Base-by-base conservation (phyloP, 2,888 invertebrate species). In the Drosophila mercatorum region DNA sequence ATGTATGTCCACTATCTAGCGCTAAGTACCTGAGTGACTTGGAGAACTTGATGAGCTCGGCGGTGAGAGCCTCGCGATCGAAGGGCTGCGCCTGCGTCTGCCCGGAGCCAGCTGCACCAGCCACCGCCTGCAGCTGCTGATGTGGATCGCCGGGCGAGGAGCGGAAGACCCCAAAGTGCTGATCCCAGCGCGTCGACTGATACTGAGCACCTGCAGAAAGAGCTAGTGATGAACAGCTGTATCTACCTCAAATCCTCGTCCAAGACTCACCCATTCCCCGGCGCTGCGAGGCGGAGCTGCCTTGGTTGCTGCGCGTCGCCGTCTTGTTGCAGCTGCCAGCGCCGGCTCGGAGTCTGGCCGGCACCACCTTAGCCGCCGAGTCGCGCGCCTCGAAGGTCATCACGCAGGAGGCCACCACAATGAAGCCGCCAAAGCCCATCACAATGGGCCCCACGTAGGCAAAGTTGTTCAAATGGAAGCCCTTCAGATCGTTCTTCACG, bases 321-420 rank as follows among this genome's bases (percentile, higher is more conserved):
- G 83, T 85, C 67, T 91, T 91, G 64, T 78, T 91, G 71, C 89
- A 84, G 14, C 84, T 82, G 61, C 72, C 94, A 91, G 84, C 94
- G 31, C 90, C 90, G 5, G 93, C 91, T 81, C 94, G 94, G 68
- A 95, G 94, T 28, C 95, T 94, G 40, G 97, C 97, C 1, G 97
- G 97, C 17, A 97, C 97, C 60, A 98, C 97, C 92, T 96, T 97
- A 2, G 98, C 97, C 0, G 98, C 97, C 72, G 97, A 97, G 93
- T 99, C 99, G 4, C 98, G 95, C 0, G 98, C 98, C 92, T 99
- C 99, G 91, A 99, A 98, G n/a, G 98, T 99, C 96, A 99, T 98
- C 60, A 99, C 99, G 91, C 98, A 98, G 0, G 98, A 98, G 38
- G 98, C 98, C 28, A 99, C 98, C 46, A 99, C 97, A 81, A 98